These are phyloP conservation scores for Acanthiza pusilla DNA, from an alignment of 2,797 vertebrate genomes.

Conservation along the genomic window DNA sequence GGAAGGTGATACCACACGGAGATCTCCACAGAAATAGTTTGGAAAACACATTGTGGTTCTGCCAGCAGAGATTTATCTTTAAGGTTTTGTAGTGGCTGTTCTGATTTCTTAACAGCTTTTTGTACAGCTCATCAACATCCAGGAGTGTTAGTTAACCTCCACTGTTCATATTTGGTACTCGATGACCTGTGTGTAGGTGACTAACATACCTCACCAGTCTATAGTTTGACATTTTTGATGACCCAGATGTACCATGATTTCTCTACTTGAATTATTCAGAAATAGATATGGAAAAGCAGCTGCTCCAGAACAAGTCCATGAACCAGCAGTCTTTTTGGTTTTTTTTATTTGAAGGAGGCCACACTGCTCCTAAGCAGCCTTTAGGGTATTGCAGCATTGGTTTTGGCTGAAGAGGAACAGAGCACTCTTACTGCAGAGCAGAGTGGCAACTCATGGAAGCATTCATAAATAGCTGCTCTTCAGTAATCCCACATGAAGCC, in stretches of 20 bases:
- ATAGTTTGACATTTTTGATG: background rate
- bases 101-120: background rate
- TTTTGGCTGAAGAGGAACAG: background rate
- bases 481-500: background rate
- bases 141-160: background rate
- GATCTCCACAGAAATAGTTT: background rate
- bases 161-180: background rate
- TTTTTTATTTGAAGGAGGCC: background rate
- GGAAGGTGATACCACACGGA: background rate
- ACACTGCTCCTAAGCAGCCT: background rate
- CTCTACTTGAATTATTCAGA: background rate
- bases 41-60: background rate
- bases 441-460: background rate
- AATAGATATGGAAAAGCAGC: background rate
- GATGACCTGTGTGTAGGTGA: background rate
- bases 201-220: background rate
- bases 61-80: background rate
- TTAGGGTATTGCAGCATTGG: background rate
- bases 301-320: background rate
- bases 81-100: background rate
- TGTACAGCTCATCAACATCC: background rate
- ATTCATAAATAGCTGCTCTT: background rate
- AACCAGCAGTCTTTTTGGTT: background rate
- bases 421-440: background rate
- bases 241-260: background rate